A percentile compares a stretch with the other conserved stretches of the same genome.
phyloP scores from a whole-genome alignment of 2,797 vertebrate species.

The Euphonia xanthogaster region DNA sequence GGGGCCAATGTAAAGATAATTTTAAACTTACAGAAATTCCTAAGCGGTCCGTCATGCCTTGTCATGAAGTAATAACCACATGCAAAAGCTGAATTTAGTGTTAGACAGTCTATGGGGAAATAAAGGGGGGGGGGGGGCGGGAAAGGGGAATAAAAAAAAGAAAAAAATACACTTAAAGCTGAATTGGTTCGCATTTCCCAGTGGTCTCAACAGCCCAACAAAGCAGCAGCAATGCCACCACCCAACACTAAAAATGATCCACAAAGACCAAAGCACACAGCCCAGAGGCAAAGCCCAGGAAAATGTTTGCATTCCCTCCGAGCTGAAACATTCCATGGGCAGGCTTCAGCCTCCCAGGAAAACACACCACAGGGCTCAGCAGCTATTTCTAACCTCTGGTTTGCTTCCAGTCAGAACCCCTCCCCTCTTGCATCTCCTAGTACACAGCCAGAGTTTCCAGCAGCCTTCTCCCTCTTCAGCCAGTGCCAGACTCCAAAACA shows the following conservation, averaged over 20 bases:
- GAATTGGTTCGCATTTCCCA: background rate
- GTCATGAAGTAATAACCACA: background rate
- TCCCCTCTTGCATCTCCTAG: background rate
- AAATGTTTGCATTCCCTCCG: background rate
- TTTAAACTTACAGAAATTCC: constrained; percentile 62
- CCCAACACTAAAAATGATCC: background rate
- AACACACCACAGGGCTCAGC: background rate
- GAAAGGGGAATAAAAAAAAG: too few species aligned
- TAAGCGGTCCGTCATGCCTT: constrained; percentile 14
- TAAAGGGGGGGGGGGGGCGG: too few species aligned
- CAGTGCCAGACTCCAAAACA: background rate
- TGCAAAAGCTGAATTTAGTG: constrained; percentile 22
- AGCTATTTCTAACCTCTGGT: background rate
- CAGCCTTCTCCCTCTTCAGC: background rate
- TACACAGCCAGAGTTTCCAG: background rate
- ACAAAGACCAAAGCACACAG: constrained; percentile 3
- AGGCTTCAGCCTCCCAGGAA: background rate
- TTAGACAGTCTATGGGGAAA: background rate
- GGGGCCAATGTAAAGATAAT: constrained; percentile 27
- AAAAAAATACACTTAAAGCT: background rate
- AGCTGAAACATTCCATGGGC: background rate
- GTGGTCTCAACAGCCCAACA: background rate
- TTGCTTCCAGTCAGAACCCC: background rate
- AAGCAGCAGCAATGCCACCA: constrained; percentile 1
- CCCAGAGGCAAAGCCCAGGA: background rate